A percentile compares a stretch with the other conserved stretches of the same genome.
phyloP scores from a whole-genome alignment of 2,888 invertebrate species.

The Drosophila subquinaria region DNA sequence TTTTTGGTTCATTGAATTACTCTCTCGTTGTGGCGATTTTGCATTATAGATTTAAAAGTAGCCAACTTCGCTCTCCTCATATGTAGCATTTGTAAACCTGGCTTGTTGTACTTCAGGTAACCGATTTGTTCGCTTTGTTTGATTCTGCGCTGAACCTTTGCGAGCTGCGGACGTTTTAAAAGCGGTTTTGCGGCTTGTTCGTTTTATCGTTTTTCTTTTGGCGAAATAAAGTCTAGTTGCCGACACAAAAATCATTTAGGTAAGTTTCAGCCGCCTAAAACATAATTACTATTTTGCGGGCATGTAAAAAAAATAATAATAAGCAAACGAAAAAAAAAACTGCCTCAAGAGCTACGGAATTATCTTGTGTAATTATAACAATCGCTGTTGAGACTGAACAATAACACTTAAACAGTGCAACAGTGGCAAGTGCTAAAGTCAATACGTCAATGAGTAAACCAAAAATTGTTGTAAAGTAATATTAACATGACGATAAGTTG shows the following conservation, averaged over 20 bases:
- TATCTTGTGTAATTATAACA: constrained; percentile 68
- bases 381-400: constrained; percentile 39
- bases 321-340: background rate
- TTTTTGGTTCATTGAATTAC: background rate
- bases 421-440: constrained; percentile 59
- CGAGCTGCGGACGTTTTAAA: constrained; percentile 45
- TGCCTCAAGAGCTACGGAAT: constrained; percentile 41
- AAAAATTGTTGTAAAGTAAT: constrained; percentile 30
- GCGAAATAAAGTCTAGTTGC: constrained; percentile 26
- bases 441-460: constrained; percentile 29
- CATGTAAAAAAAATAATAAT: constrained; percentile 26
- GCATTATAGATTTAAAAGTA: background rate
- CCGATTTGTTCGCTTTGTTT: constrained; percentile 43
- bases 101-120: constrained; percentile 34
- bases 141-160: constrained; percentile 57
- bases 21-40: background rate
- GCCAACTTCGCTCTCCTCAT: constrained; percentile 1
- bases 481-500: constrained; percentile 28
- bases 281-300: constrained; percentile 41
- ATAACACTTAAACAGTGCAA: constrained; percentile 39
- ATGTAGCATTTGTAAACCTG: constrained; percentile 14
- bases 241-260: constrained; percentile 52
- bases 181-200: constrained; percentile 42
- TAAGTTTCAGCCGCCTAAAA: constrained; percentile 45
- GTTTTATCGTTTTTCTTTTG: constrained; percentile 10